phyloP scores from a whole-genome alignment of 2,888 invertebrate species.

The Lepetodrilus schrolli region DNA sequence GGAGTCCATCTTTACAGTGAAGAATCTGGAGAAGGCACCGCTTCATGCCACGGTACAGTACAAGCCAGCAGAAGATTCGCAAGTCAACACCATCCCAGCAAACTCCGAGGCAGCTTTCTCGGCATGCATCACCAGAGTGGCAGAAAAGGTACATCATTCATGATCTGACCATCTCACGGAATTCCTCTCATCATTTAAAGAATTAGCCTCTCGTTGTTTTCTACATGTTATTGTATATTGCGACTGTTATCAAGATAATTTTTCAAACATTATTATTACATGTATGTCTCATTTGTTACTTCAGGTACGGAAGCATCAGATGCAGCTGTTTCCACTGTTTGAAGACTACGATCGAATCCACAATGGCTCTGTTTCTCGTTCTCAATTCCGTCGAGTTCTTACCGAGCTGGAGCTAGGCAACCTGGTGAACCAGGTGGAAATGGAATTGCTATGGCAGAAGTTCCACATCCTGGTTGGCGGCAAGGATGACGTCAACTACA shows the following conservation, averaged over 20 bases:
- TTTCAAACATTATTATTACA: too few species aligned
- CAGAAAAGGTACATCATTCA: constrained; percentile 73
- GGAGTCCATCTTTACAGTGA: constrained; percentile 73
- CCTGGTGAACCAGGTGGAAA: constrained; percentile 69
- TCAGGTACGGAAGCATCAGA: constrained; percentile 72
- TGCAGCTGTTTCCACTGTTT: constrained; percentile 75
- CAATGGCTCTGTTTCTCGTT: constrained; percentile 73
- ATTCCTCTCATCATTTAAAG: too few species aligned
- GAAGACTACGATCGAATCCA: constrained; percentile 74
- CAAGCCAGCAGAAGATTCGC: constrained; percentile 69
- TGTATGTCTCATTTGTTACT: too few species aligned
- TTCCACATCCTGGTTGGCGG: constrained; percentile 72
- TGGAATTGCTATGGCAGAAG: constrained; percentile 69
- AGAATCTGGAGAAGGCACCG: constrained; percentile 74
- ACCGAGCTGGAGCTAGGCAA: constrained; percentile 72
- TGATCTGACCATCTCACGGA: too few species aligned
- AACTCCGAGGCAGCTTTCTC: constrained; percentile 58
- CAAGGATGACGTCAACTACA: constrained; percentile 71
- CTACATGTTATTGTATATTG: too few species aligned
- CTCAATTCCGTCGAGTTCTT: constrained; percentile 74
- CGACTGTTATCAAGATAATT: too few species aligned
- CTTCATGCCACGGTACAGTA: constrained; percentile 68
- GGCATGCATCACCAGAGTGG: constrained; percentile 68
- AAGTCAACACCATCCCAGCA: constrained; percentile 59
- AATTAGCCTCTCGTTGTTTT: too few species aligned